A percentile compares a stretch with the other conserved stretches of the same genome.
Evolutionary conservation across 2,113 vertebrate genomes (phyloP).

Genomic region (Neogale vison): DNA sequence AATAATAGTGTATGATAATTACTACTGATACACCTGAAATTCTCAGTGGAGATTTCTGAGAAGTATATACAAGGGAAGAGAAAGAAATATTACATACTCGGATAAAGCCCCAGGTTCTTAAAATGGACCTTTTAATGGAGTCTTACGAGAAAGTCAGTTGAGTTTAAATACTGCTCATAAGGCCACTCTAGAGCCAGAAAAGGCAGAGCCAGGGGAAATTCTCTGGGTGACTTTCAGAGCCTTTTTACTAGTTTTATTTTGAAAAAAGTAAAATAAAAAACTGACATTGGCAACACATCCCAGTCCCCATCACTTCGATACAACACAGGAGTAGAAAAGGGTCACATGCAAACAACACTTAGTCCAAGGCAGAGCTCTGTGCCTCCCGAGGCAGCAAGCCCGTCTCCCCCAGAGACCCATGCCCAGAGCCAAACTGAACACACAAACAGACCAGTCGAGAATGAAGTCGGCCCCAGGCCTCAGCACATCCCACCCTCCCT

Average conservation of each 20-base stretch:
- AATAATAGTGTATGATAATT: neutral
- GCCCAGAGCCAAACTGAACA: neutral
- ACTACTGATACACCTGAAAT: neutral
- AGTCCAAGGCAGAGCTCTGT: neutral
- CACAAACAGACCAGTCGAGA: neutral
- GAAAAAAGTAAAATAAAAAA: neutral
- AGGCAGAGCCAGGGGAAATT: neutral
- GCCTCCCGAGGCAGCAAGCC: neutral
- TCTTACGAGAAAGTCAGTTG: neutral
- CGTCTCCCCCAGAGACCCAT: neutral
- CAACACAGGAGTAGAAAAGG: neutral
- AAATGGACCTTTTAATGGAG: slow-evolving; percentile 3
- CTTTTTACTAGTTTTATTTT: neutral
- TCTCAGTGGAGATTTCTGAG: neutral
- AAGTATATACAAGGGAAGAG: neutral
- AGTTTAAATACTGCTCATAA: neutral
- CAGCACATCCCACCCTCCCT: neutral
- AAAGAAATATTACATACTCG: slow-evolving; percentile 27
- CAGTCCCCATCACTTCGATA: neutral
- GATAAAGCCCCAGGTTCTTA: slow-evolving; percentile 37
- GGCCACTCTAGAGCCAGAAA: neutral
- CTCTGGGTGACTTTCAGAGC: neutral
- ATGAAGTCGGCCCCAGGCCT: neutral
- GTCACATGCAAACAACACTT: neutral
- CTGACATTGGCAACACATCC: neutral